Conservation (phyloP, 2,113 vertebrate genomes). For the Ptychochromis oligacanthus region DNA sequence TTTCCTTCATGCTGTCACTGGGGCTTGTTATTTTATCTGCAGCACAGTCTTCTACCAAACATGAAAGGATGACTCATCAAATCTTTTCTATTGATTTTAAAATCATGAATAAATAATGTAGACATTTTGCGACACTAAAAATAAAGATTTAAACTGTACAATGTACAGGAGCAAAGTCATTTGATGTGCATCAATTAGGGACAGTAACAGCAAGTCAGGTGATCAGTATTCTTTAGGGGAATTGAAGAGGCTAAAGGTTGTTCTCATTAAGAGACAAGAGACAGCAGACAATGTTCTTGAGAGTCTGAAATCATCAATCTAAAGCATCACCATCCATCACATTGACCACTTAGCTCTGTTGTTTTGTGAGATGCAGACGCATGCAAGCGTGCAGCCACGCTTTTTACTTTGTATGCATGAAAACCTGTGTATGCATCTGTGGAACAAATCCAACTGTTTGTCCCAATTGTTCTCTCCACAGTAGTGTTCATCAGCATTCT, state of each 20-base stretch:
- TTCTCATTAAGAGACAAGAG: slow-evolving; percentile 59
- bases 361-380: slow-evolving; percentile 20
- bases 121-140: slow-evolving; percentile 43
- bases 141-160: slow-evolving; percentile 18
- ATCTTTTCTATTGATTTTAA: slow-evolving; percentile 55
- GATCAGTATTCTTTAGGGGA: slow-evolving; percentile 51
- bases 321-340: slow-evolving; percentile 51
- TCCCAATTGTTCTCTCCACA: slow-evolving; percentile 54
- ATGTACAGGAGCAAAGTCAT: background rate
- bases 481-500: slow-evolving; percentile 57
- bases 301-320: slow-evolving; percentile 54
- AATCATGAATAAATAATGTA: slow-evolving; percentile 67
- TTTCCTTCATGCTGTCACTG: slow-evolving; percentile 51
- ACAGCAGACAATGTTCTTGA: slow-evolving; percentile 32
- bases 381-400: slow-evolving; percentile 3
- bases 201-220: background rate
- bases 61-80: slow-evolving; percentile 71
- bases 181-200: background rate
- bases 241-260: slow-evolving; percentile 49
- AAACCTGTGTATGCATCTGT: slow-evolving; percentile 29
- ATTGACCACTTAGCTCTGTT: slow-evolving; percentile 11
- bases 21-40: slow-evolving; percentile 62
- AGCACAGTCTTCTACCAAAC: slow-evolving; percentile 53
- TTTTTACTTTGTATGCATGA: slow-evolving; percentile 4
- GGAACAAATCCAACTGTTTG: slow-evolving; percentile 45